Conservation (phyloP, 2,113 vertebrate genomes). For the Channa maculata region DNA sequence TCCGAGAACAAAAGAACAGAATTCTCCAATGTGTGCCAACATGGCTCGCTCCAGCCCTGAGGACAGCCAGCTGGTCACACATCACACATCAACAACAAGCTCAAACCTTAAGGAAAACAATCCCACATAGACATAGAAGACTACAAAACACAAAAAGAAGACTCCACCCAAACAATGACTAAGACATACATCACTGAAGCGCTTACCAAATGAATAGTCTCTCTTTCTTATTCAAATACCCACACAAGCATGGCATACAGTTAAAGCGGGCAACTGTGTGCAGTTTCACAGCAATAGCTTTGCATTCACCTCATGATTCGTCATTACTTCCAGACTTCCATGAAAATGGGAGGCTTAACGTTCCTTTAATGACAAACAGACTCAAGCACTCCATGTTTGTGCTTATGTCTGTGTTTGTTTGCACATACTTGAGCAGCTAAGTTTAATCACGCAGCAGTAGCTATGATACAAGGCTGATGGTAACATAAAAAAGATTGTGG, state of each 20-base stretch:
- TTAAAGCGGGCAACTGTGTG: not conserved
- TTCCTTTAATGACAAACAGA: slow-evolving; percentile 53
- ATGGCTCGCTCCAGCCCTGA: slow-evolving; percentile 48
- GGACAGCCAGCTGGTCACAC: slow-evolving; percentile 54
- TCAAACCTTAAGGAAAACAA: slow-evolving; percentile 10
- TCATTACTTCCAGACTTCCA: slow-evolving; percentile 34
- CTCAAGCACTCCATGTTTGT: not conserved
- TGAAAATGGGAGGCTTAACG: slow-evolving; percentile 4
- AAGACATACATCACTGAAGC: slow-evolving; percentile 26
- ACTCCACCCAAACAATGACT: not conserved
- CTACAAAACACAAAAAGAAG: slow-evolving; percentile 6
- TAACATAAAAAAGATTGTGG: not conserved
- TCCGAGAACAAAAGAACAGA: slow-evolving; percentile 67
- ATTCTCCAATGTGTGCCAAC: slow-evolving; percentile 79
- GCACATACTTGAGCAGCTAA: not conserved
- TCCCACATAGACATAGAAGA: slow-evolving; percentile 10
- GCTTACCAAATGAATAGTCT: slow-evolving; percentile 25
- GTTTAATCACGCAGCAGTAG: slow-evolving; percentile 37
- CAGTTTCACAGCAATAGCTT: slow-evolving; percentile 26
- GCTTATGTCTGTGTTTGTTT: slow-evolving; percentile 35
- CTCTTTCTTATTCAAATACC: slow-evolving; percentile 3
- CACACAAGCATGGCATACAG: slow-evolving; percentile 21
- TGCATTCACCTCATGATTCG: slow-evolving; percentile 17
- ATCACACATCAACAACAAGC: slow-evolving; percentile 40
- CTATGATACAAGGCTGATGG: slow-evolving; percentile 23